Evolutionary conservation across 2,113 vertebrate genomes (phyloP).

Genomic region (Daphoenositta chrysoptera): DNA sequence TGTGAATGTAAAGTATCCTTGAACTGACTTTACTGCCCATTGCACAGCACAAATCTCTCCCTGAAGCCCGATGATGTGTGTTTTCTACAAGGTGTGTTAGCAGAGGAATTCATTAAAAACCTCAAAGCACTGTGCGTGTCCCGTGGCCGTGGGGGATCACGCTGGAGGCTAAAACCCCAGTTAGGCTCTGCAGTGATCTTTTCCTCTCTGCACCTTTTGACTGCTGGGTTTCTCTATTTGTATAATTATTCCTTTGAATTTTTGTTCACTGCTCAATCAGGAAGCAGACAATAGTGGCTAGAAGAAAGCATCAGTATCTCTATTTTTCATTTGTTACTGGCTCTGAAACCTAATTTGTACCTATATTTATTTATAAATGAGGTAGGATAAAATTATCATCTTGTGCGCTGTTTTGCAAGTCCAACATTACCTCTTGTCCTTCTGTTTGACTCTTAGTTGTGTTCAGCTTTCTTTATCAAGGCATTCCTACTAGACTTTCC

Average conservation of each 20-base stretch:
- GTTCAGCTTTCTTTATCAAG: neutral
- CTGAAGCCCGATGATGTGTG: neutral
- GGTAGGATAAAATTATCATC: neutral
- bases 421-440: neutral
- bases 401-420: neutral
- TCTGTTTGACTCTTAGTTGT: neutral
- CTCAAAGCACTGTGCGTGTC: accelerated
- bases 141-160: neutral
- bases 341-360: neutral
- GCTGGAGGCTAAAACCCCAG: neutral
- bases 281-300: neutral
- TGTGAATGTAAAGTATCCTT: neutral
- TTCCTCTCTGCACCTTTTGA: neutral
- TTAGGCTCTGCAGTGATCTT: neutral
- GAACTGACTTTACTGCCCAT: neutral
- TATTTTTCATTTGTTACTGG: neutral
- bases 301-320: neutral
- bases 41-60: neutral
- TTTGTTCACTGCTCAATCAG: neutral
- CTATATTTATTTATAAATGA: neutral
- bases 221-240: neutral
- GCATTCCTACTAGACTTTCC: neutral
- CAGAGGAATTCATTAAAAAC: neutral
- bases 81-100: neutral
- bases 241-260: neutral